These are phyloP conservation scores for Microhierax caerulescens DNA, from an alignment of 2,797 vertebrate genomes.

Conservation along the genomic window DNA sequence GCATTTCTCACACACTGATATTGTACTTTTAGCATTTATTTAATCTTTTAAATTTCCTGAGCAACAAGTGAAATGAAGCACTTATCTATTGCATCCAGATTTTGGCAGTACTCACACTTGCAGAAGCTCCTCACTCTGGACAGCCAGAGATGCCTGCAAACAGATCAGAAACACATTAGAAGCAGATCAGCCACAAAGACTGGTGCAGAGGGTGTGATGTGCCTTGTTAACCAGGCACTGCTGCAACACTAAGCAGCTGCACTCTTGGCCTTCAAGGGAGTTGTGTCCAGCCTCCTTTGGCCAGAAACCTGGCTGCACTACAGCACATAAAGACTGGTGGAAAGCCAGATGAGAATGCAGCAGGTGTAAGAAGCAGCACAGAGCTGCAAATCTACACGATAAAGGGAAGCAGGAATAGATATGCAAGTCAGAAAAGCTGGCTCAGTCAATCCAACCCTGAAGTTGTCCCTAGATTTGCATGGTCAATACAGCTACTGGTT, in stretches of 20 bases:
- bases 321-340: neutral
- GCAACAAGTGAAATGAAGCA: neutral
- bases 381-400: neutral
- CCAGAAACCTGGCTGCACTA: neutral
- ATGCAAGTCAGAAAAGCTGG: neutral
- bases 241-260: neutral
- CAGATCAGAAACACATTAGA: neutral
- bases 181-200: neutral
- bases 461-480: neutral
- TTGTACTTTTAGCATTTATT: neutral
- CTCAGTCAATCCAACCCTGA: neutral
- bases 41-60: neutral
- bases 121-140: constrained; percentile 74
- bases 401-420: neutral
- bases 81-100: neutral
- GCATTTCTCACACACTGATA: neutral
- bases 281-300: neutral
- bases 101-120: constrained; percentile 76
- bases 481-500: neutral
- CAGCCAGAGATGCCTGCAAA: constrained; percentile 74
- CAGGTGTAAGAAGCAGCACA: neutral
- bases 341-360: neutral
- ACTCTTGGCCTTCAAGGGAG: neutral
- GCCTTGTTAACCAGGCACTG: neutral
- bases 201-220: neutral